Percentiles rank a stretch among this genome's conserved stretches.
These are phyloP conservation scores for Bilobella aurantiaca DNA, from an alignment of 1,140 invertebrate species.

Conservation along the genomic window DNA sequence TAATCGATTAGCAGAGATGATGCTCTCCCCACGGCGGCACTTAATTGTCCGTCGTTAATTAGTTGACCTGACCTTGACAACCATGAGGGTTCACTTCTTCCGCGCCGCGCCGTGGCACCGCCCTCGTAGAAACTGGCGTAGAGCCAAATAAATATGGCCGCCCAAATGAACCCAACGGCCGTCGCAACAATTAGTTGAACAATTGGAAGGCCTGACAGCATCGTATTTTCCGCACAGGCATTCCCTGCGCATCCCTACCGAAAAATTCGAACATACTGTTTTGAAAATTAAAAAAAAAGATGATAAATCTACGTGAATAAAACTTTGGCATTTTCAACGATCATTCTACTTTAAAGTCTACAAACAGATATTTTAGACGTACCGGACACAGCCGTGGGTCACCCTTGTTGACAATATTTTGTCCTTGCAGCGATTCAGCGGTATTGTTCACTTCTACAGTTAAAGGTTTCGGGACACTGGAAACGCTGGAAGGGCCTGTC, in stretches of 20 bases:
- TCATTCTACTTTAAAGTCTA: too few relatives aligned
- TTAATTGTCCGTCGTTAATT: neutral
- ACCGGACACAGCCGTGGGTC: neutral
- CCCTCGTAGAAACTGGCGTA: constrained; percentile 19
- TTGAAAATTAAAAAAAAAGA: neutral
- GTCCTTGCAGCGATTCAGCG: too few relatives aligned
- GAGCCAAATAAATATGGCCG: constrained; percentile 18
- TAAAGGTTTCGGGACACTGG: too few relatives aligned
- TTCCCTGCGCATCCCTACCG: constrained; percentile 9
- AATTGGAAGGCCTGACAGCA: constrained; percentile 20
- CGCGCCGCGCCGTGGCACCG: too few relatives aligned
- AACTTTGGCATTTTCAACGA: too few relatives aligned
- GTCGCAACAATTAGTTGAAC: constrained; percentile 17
- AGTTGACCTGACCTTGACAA: neutral
- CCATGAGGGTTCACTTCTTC: neutral
- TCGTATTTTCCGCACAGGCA: constrained; percentile 1
- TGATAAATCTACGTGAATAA: neutral
- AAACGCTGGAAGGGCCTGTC: too few relatives aligned
- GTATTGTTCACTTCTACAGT: too few relatives aligned
- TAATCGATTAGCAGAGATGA: neutral
- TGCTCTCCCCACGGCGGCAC: neutral
- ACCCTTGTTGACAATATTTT: too few relatives aligned
- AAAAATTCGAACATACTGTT: neutral
- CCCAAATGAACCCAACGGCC: constrained; percentile 13
- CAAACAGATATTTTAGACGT: too few relatives aligned